Evolutionary conservation across 2,113 vertebrate species (phyloP), one percentile per base, ranked within the genome.

Genomic region (Orthonyx spaldingii): DNA sequence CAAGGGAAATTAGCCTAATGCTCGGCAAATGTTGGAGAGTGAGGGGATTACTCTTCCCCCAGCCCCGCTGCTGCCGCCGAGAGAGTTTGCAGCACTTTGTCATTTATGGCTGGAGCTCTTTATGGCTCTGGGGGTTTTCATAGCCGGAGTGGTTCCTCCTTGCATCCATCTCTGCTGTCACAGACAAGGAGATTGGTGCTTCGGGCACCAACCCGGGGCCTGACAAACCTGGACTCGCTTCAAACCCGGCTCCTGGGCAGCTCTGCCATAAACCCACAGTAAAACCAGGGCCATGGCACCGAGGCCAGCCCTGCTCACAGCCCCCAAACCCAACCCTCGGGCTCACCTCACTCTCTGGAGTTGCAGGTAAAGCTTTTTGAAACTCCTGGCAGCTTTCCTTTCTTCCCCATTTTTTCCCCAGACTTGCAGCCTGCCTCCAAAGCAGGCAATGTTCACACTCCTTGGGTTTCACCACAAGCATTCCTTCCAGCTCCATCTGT

Each of bases 401-500:
- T 15, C 35, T 39, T 14, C 59, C 33, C 28, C 7, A 0, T 18
- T 63, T 39, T 9, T 3, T 1, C 13, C 21, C 53, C 66, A 59
- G 93, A 24, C 84, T 16, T 28, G 49, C 94, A 27, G 71, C 46
- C 3, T 27, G 82, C 76, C 80, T 94, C 76, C 59, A 28, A 61
- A 90, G 26, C 83, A 16, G 89, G 72, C 80, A 79, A 3, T 32
- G 84, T 90, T 97, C 96, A 94, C 96, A 93, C 95, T 78, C 84
- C 86, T 77, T 20, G 79, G 39, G 72, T 66, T 93, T 64, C 83
- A 74, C 86, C 47, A 5, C 79, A 7, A 97, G 95, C 94, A 39
- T 74, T 85, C 86, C 89, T 93, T 85, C 89, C 11, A 80, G 95
- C 94, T 97, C 96, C 96, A 97, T 97, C 96, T 97, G 96, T 89